Percentiles rank a stretch among this genome's conserved stretches.
Evolutionary conservation across 2,113 vertebrate species (phyloP).

Genomic region (Hippocampus abdominalis): DNA sequence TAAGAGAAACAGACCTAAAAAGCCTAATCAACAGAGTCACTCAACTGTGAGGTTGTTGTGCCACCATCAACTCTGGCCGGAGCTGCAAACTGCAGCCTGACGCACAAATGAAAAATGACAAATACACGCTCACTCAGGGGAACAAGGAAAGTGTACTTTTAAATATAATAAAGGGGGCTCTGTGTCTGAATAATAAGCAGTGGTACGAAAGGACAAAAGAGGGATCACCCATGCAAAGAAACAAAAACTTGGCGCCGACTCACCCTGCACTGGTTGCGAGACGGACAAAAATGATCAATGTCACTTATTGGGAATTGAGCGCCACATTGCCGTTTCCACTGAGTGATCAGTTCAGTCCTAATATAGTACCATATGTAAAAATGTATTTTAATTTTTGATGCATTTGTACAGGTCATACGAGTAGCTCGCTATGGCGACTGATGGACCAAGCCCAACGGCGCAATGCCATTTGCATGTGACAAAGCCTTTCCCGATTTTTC

Average conservation of each 20-base stretch:
- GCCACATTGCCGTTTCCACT: not conserved
- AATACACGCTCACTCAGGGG: not conserved
- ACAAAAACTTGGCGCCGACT: no score
- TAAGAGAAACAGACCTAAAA: conserved; percentile 64
- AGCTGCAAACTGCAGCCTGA: not conserved
- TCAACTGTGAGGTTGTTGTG: conserved; percentile 42
- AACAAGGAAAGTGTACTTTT: not conserved
- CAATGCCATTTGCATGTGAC: not conserved
- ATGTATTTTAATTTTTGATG: no score
- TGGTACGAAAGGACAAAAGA: not conserved
- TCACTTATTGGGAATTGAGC: not conserved
- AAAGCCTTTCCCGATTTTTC: not conserved
- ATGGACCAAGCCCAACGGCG: not conserved
- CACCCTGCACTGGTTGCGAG: not conserved
- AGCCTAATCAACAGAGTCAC: conserved; percentile 37
- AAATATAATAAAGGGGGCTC: not conserved
- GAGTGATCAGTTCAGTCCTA: not conserved
- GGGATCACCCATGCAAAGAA: not conserved
- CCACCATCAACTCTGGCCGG: conserved; percentile 29
- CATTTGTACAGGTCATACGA: not conserved
- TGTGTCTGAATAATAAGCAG: not conserved
- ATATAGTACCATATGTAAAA: not conserved
- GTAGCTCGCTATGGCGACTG: not conserved
- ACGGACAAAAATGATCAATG: not conserved
- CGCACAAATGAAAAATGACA: not conserved